Evolutionary conservation across 2,113 vertebrate genomes (phyloP), one percentile per base, ranked within the genome.

Genomic region (Scophthalmus maximus): DNA sequence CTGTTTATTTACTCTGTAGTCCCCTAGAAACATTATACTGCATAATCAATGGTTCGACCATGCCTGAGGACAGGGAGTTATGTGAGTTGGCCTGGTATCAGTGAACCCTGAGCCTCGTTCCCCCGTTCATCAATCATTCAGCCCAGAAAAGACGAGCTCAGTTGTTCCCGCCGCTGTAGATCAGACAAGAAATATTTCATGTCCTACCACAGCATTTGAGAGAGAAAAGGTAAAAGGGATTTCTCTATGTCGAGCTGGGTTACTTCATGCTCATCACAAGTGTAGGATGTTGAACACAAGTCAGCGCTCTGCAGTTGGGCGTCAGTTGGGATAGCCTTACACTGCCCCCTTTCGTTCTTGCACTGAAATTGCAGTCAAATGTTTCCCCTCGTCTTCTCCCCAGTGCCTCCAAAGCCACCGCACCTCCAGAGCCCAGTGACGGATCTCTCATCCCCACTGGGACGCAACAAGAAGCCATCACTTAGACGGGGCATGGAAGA

Each of bases 331-430:
- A 29, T 52, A n/a, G 58, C 27, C 27, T 22, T 76, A 14, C 66
- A 62, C 82, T 73, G 86, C 92, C 89, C 25, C 79, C 91, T 78
- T 76, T 60, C 88, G 92, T n/a, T 73, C 5, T 1, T 27, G n/a
- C 68, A 6, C n/a, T 2, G 0, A 30, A 27, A 75, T 27, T 83
- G 51, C 76, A 85, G 49, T 6, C 17, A n/a, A 23, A 34, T 44
- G 2, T 36, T 42, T 17, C 27, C 20, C 25, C 23, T 18, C 30
- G 30, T 83, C 53, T 63, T 59, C 15, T 76, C 87, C 78, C 51
- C 91, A 99, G 97, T 99, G 95, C 96, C 96, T 94, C 96, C 96
- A 87, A 99, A 99, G 88, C 97, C 97, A 76, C 20, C 77, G 57
- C 92, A 96, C 87, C 95, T 98, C 70, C 96, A 95, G 91, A 94